Evolutionary conservation across 2,113 vertebrate species (phyloP).

Genomic region (Ardeotis arabs): DNA sequence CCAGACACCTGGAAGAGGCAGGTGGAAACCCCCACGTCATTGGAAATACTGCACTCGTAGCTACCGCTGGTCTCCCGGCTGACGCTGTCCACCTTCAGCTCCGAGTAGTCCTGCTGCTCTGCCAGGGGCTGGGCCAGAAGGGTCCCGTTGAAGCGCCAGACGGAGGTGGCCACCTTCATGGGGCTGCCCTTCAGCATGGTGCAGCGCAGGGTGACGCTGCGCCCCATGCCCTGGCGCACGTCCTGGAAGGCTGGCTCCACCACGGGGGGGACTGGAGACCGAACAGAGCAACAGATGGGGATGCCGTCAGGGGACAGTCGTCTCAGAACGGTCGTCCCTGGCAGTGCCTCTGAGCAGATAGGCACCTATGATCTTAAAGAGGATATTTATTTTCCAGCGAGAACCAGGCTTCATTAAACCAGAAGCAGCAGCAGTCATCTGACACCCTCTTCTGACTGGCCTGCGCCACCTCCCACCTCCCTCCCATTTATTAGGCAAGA

Average conservation of each 20-base stretch:
- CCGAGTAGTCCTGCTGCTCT: slow-evolving; percentile 85
- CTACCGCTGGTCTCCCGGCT: slow-evolving; percentile 85
- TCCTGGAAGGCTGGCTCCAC: slow-evolving; percentile 90
- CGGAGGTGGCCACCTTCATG: slow-evolving; percentile 82
- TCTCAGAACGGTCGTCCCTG: fast-evolving
- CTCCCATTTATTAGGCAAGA: not conserved
- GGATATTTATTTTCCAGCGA: not conserved
- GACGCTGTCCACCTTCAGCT: slow-evolving; percentile 85
- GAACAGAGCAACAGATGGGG: not conserved
- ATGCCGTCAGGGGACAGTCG: not conserved
- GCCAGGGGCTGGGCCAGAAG: slow-evolving; percentile 72
- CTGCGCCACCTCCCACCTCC: not conserved
- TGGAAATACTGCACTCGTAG: slow-evolving; percentile 92
- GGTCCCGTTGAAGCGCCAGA: slow-evolving; percentile 88
- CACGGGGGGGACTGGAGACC: slow-evolving; percentile 82
- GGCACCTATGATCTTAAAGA: not conserved
- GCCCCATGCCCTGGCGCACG: slow-evolving; percentile 83
- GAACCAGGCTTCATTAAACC: not conserved
- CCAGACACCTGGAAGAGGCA: slow-evolving; percentile 94
- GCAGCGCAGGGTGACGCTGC: slow-evolving; percentile 86
- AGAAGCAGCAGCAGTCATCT: not conserved
- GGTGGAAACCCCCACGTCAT: slow-evolving; percentile 84
- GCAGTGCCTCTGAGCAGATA: not conserved
- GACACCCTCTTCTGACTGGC: not conserved
- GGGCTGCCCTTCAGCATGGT: slow-evolving; percentile 88